Evolutionary conservation across 2,113 vertebrate genomes (phyloP), one percentile per base, ranked within the genome.

Genomic region (Antechinus stuartii): DNA sequence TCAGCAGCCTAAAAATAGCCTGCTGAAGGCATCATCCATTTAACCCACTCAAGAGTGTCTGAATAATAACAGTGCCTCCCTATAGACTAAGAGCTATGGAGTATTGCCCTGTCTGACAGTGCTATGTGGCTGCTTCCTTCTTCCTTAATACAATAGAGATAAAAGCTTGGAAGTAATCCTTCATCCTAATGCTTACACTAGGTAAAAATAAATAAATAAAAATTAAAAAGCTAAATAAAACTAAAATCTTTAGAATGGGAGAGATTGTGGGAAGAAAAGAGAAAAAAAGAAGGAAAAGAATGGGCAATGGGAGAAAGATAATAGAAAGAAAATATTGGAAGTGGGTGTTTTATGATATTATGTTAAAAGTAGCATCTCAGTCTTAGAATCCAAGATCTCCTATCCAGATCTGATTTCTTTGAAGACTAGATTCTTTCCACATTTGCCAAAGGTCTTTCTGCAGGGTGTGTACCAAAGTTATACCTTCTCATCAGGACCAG

Each of bases 1-100:
- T 3, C 14, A 2, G 12, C 0, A 12, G 9, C 19, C 50, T 53
- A 46, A 50, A 27, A 54, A 10, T 54, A 10, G 3, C n/a, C 16
- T 0, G 27, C 27, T 68, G 10, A 68, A 68, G 57, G 57, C 30
- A 68, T 68, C 30, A 68, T 68, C 30, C 89, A 23, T 26, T 90
- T 90, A 47, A 90, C 42, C 25, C 89, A 90, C 42, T 47, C 22
- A 11, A 42, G 22, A 47, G 89, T 9, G 12, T 19, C 46, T 49
- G 89, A 22, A 49, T 46, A 90, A 46, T 49, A 47, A 47, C 8
- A 49, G 14, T 49, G 9, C 19, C 46, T 22, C 12, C 35, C 91
- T 16, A 22, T 16, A 0, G 27, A 93, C n/a, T 8, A 22, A n/a
- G 35, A 1, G 6, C 49, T 3, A 1, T 4, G 92, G 26, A 35